Base-by-base conservation (phyloP, 2,797 vertebrate genomes). In the Chromis chromis region DNA sequence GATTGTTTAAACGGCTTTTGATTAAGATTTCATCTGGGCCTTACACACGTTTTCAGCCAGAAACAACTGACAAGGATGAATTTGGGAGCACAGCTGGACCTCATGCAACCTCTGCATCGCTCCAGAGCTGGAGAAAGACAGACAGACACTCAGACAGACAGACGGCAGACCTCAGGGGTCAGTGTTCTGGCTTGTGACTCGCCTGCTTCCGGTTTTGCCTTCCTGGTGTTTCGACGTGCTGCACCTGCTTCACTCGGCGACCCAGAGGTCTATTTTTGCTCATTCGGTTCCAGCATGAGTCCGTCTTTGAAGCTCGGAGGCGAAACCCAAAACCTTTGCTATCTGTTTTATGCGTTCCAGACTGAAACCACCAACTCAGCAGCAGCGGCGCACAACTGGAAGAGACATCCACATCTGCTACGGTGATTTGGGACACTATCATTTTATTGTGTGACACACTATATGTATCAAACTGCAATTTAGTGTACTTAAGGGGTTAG, bases 391-490 rank as follows among this genome's bases (percentile, higher is more conserved):
- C 50, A 77, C 84, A 80, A 89, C 89, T 89, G 89, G 65, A 82
- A 79, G 81, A 88, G 84, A 55, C 83, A 87, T 86, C 79, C 77
- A 88, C 92, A 93, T 93, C 91, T 93, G 93, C 86, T 89, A 6
- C 39, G 78, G 76, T 64, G 62, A 90, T 93, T 76, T 86, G 73
- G 83, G 77, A 85, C 82, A 61, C 75, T 82, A 89, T 90, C 79
- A 83, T 89, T 90, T 93, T 91, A 91, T 91, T 81, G 85, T 88
- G 61, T 86, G 89, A 91, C 88, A 92, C 80, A 88, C 87, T 87
- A 88, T 88, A 93, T 91, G 91, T 86, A 92, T 92, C 89, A 85
- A 88, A 87, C 86, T 53, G 85, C 81, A 81, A 88, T 91, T 90
- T 88, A 90, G 82, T 89, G 86, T 49, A 88, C 90, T 85, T 87